phyloP scores from a whole-genome alignment of 2,113 vertebrate species.

The Ibidorhyncha struthersii region DNA sequence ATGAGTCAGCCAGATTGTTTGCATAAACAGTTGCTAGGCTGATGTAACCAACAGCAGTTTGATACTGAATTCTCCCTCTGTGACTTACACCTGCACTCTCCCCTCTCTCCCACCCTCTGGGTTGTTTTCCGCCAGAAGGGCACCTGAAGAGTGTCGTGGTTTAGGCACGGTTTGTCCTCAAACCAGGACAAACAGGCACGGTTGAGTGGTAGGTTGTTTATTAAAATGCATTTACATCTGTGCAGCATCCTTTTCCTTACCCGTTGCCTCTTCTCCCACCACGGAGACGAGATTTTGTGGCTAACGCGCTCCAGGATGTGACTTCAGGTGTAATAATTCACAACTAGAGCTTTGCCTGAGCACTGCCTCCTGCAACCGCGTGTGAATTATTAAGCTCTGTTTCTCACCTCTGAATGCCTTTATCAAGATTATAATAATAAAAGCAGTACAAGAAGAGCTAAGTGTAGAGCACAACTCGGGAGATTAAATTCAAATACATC shows the following conservation, averaged over 20 bases:
- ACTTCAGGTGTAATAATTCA: background rate
- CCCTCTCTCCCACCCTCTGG: background rate
- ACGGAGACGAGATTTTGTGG: background rate
- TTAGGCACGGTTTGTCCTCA: too few species aligned
- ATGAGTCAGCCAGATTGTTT: constrained; percentile 31
- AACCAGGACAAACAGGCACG: background rate
- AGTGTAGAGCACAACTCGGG: background rate
- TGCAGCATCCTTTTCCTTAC: background rate
- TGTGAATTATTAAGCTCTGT: background rate
- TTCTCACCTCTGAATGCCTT: background rate
- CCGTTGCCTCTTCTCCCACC: background rate
- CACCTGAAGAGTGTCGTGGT: background rate
- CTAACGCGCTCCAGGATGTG: background rate
- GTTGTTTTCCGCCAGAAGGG: background rate
- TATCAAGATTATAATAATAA: background rate
- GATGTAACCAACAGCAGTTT: background rate
- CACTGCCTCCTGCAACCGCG: background rate
- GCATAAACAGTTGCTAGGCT: constrained; percentile 1
- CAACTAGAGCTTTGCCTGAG: background rate
- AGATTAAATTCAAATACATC: constrained; percentile 3
- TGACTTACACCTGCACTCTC: background rate
- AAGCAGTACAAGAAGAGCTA: background rate
- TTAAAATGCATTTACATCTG: rapidly evolving
- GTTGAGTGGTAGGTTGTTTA: rapidly evolving
- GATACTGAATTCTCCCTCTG: background rate